Evolutionary conservation across 2,888 invertebrate species (phyloP).

Genomic region (Anagyrus pseudococci): DNA sequence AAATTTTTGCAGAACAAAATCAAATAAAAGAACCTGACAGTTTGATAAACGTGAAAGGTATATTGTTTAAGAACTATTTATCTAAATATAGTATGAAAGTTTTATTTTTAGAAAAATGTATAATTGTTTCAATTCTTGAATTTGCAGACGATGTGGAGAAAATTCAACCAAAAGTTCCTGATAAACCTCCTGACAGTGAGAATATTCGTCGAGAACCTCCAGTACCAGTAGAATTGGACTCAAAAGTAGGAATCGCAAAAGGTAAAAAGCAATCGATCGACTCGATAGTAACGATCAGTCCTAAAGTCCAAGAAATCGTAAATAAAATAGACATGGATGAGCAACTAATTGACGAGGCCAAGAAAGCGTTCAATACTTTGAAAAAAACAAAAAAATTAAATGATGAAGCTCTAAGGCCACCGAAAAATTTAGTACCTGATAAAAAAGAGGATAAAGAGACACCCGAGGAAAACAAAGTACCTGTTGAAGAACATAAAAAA

Average conservation of each 20-base stretch:
- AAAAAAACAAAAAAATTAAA: constrained; percentile 22
- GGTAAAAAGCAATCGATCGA: background rate
- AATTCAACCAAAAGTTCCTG: constrained; percentile 38
- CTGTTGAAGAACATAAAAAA: constrained; percentile 16
- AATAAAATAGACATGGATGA: constrained; percentile 31
- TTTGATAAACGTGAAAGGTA: constrained; percentile 26
- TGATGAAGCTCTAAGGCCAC: constrained; percentile 8
- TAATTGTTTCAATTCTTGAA: constrained; percentile 1
- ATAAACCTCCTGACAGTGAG: constrained; percentile 38
- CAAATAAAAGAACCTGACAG: constrained; percentile 33
- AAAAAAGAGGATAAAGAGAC: constrained; percentile 14
- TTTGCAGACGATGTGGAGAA: constrained; percentile 42
- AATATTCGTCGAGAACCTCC: constrained; percentile 57
- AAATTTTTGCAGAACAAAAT: constrained; percentile 41
- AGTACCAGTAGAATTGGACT: constrained; percentile 59
- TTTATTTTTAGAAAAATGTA: constrained; percentile 4
- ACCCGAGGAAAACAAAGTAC: background rate
- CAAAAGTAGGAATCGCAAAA: constrained; percentile 61
- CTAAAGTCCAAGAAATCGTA: constrained; percentile 26
- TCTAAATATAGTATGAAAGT: background rate
- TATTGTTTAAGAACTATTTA: background rate
- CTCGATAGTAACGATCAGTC: constrained; percentile 38
- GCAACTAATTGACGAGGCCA: constrained; percentile 22
- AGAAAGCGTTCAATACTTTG: constrained; percentile 26
- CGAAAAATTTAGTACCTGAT: constrained; percentile 9